These are phyloP conservation scores for Grammomys dolichurus DNA, from an alignment of 2,113 vertebrate species.

Conservation along the genomic window DNA sequence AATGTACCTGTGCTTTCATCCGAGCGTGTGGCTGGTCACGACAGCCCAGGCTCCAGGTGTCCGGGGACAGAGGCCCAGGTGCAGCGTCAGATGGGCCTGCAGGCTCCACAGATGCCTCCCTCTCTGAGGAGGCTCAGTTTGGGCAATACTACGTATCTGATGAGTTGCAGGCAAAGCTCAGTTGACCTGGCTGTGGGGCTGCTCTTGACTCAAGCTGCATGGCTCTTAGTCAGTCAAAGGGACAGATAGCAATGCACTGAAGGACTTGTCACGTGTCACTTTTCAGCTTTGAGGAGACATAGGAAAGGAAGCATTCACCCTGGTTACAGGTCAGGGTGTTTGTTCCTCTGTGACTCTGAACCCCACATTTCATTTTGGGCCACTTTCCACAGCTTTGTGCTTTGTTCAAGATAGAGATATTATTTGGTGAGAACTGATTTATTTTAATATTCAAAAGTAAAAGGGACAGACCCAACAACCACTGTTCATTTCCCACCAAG, in stretches of 20 bases:
- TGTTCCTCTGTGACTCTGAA: not conserved
- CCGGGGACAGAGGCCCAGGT: not conserved
- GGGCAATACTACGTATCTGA: not conserved
- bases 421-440: not conserved
- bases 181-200: not conserved
- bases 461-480: not conserved
- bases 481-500: not conserved
- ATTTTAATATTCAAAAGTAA: not conserved
- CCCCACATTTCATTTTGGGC: not conserved
- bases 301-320: not conserved
- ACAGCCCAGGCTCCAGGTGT: not conserved
- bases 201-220: not conserved
- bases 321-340: too few species aligned
- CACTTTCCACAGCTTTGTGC: not conserved
- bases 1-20: too few species aligned
- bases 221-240: not conserved
- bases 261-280: not conserved
- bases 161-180: not conserved
- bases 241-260: not conserved
- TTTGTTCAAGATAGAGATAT: not conserved
- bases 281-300: not conserved
- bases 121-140: not conserved
- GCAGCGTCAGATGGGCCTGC: not conserved
- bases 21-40: accelerated
- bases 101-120: not conserved